Base-by-base conservation (phyloP, 2,797 vertebrate genomes). In the Gymnocypris eckloni region DNA sequence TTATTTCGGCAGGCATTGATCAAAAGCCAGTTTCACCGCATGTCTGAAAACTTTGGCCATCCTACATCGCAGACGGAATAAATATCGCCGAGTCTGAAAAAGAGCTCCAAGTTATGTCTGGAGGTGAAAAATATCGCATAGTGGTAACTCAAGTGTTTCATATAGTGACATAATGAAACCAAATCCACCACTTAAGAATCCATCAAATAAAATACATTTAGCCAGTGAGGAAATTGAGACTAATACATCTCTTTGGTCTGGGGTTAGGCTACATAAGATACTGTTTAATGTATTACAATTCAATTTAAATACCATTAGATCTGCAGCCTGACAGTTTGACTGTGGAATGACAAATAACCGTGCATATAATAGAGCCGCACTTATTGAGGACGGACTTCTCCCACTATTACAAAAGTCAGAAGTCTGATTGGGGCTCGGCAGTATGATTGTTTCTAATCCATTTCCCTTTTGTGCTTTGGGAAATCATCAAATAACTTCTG, bases 241-340 rank as follows among this genome's bases (percentile, higher is more conserved):
- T 89, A 90, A 92, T 90, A 90, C 89, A 90, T 91, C 91, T 91
- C 89, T 91, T 90, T 86, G 90, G 91, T 91, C 90, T 89, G 85
- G 86, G 90, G 84, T 89, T 91, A 89, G 85, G 87, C 91, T 89
- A 89, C 89, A 92, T 87, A 91, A 91, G 89, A 92, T 90, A 92
- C 87, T 89, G 90, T 93, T 94, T 94, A 92, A 92, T 91, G 92
- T 89, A 91, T 90, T 91, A 88, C 92, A 94, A 94, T 91, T 91
- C 88, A 93, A 93, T 92, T 93, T 87, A 92, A 93, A 93, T 90
- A 91, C 88, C 90, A 93, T 92, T 93, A 90, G 91, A 89, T 92
- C 89, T 90, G 83, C 92, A 91, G 93, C 88, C 81, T 86, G 91
- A 95, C 87, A 90, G 86, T 92, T 93, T 89, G 86, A 87, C 89